Percentiles rank a stretch among this genome's conserved stretches.
Evolutionary conservation across 2,888 invertebrate genomes (phyloP).

Genomic region (Lycaena phlaeas): DNA sequence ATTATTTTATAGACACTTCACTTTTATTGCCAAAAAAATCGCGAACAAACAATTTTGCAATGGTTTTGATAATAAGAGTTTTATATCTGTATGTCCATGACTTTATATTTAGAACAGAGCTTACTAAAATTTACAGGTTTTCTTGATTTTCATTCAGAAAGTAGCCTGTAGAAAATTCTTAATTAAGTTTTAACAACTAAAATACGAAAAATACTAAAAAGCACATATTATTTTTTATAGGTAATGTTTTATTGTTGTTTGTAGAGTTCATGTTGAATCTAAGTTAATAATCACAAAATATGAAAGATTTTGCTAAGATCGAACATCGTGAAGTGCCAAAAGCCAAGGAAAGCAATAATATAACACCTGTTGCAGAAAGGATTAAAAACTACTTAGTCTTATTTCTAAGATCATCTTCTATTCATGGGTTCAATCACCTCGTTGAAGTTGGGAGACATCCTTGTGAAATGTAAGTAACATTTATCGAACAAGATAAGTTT

Average conservation of each 20-base stretch:
- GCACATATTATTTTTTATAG: too few species aligned
- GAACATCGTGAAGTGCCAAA: neutral
- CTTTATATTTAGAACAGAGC: too few species aligned
- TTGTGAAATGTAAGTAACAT: constrained; percentile 53
- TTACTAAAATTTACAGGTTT: too few species aligned
- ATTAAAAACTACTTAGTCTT: constrained; percentile 38
- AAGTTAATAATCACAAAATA: neutral
- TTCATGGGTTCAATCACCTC: constrained; percentile 70
- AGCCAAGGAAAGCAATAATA: neutral
- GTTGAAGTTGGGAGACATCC: constrained; percentile 53
- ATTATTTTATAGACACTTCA: too few species aligned
- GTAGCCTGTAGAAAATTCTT: too few species aligned
- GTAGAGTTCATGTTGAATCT: neutral
- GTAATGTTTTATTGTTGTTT: too few species aligned
- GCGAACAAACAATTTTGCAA: too few species aligned
- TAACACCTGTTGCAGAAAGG: constrained; percentile 21
- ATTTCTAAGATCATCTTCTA: constrained; percentile 64
- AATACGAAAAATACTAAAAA: neutral
- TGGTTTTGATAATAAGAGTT: too few species aligned
- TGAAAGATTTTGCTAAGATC: constrained; percentile 12
- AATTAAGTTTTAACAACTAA: neutral
- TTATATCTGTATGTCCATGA: too few species aligned
- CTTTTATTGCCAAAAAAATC: too few species aligned
- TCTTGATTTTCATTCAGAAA: too few species aligned
- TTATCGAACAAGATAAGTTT: too few species aligned